phyloP scores from a whole-genome alignment of 1,140 invertebrate species.

The Drosophila pallidifrons region DNA sequence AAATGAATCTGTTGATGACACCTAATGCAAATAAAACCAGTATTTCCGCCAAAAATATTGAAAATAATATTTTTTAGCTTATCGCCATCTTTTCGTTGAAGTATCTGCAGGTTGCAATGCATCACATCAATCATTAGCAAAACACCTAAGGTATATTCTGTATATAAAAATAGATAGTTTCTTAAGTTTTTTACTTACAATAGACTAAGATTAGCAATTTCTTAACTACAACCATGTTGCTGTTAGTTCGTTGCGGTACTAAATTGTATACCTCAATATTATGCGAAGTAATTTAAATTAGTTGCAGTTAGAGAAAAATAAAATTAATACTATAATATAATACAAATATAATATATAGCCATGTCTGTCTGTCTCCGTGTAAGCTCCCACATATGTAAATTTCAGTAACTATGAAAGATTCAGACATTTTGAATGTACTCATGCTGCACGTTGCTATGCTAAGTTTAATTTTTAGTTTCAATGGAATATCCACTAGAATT shows the following conservation, averaged over 20 bases:
- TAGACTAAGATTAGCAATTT: background rate
- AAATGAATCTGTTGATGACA: constrained; percentile 4
- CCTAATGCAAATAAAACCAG: constrained; percentile 1
- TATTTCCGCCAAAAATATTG: background rate
- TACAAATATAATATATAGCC: too few species aligned
- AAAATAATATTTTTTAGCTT: background rate
- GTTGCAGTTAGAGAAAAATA: background rate
- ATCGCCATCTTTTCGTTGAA: background rate
- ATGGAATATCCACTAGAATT: too few species aligned
- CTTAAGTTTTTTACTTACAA: background rate
- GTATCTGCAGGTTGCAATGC: background rate
- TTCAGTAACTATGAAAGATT: too few species aligned
- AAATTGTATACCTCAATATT: background rate
- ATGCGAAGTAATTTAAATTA: background rate
- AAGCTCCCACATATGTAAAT: too few species aligned
- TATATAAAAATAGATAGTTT: background rate
- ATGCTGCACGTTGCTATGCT: too few species aligned
- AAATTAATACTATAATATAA: too few species aligned
- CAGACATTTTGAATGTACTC: too few species aligned
- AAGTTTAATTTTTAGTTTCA: too few species aligned
- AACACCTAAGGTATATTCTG: background rate
- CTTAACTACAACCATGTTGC: constrained; percentile 2
- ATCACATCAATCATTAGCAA: background rate
- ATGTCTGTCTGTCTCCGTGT: too few species aligned
- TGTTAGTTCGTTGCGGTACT: background rate